These are phyloP conservation scores for Cryptomyrus ogoouensis DNA, from an alignment of 2,113 vertebrate genomes.

Conservation along the genomic window DNA sequence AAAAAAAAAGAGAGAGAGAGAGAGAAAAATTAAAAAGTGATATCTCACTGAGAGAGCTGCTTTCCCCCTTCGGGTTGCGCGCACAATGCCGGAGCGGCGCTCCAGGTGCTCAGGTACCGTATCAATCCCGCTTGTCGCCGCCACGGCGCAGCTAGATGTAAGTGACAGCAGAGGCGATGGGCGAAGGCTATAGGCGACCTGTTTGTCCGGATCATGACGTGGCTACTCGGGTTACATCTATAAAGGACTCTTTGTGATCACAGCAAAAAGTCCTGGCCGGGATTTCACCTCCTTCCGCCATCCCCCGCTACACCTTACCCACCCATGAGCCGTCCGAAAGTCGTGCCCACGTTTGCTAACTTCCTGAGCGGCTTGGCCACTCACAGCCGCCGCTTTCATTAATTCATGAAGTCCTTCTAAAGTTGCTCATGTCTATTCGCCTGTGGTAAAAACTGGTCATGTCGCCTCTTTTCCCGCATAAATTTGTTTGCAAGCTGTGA, in stretches of 20 bases:
- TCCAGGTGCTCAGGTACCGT: neutral
- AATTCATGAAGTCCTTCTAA: neutral
- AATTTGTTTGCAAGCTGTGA: neutral
- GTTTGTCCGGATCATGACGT: slow-evolving; percentile 13
- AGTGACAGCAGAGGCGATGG: neutral
- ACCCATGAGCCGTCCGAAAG: neutral
- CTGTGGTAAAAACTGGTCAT: neutral
- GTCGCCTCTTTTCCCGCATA: neutral
- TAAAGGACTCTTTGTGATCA: slow-evolving; percentile 19
- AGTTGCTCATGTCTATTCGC: neutral
- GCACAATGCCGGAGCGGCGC: neutral
- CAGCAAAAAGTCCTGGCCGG: neutral
- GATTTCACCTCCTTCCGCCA: neutral
- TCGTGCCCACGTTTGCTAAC: neutral
- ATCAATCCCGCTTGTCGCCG: neutral
- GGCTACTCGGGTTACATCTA: slow-evolving; percentile 17
- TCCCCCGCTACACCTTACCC: neutral
- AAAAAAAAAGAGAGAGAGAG: neutral
- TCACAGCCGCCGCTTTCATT: neutral
- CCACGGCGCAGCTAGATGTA: neutral
- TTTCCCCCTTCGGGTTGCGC: neutral
- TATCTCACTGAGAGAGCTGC: neutral
- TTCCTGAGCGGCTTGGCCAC: neutral
- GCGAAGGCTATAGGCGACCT: neutral
- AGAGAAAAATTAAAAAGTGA: neutral